A percentile compares a stretch with the other conserved stretches of the same genome.
Evolutionary conservation across 1,140 invertebrate species (phyloP).

Genomic region (Drosophila nasuta): DNA sequence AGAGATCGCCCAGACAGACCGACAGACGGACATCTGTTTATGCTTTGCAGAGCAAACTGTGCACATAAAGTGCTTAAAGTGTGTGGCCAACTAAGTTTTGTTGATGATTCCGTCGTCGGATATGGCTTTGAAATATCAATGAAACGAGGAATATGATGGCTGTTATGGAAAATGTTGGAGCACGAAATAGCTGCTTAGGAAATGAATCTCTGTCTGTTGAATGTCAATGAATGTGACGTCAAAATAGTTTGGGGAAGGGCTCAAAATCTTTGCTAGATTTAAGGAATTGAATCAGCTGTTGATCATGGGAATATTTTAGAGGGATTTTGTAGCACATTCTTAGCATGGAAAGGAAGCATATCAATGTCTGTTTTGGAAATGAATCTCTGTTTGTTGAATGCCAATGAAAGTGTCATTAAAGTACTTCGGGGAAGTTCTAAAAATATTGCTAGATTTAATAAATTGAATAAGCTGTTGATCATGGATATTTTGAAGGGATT

Average conservation of each 20-base stretch:
- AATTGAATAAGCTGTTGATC: too few species aligned
- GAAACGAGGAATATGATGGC: neutral
- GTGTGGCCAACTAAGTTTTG: neutral
- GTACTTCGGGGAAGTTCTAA: too few species aligned
- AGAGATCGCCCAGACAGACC: neutral
- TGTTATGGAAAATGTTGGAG: neutral
- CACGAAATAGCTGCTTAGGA: neutral
- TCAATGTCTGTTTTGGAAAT: too few species aligned
- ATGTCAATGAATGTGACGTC: neutral
- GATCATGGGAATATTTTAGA: too few species aligned
- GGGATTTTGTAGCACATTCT: too few species aligned
- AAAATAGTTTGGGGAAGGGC: neutral
- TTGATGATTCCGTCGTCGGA: neutral
- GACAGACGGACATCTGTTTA: conserved; percentile 6
- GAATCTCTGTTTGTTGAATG: too few species aligned
- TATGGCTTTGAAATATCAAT: conserved; percentile 9
- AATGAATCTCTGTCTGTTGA: neutral
- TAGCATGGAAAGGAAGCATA: too few species aligned
- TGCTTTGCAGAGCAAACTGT: neutral
- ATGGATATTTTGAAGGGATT: too few species aligned
- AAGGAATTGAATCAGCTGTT: too few species aligned
- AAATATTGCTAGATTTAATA: too few species aligned
- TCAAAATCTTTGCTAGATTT: too few species aligned
- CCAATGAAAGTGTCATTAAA: too few species aligned
- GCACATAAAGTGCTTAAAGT: conserved; percentile 1